Base-by-base conservation (phyloP, 2,113 vertebrate species). In the Solea solea region DNA sequence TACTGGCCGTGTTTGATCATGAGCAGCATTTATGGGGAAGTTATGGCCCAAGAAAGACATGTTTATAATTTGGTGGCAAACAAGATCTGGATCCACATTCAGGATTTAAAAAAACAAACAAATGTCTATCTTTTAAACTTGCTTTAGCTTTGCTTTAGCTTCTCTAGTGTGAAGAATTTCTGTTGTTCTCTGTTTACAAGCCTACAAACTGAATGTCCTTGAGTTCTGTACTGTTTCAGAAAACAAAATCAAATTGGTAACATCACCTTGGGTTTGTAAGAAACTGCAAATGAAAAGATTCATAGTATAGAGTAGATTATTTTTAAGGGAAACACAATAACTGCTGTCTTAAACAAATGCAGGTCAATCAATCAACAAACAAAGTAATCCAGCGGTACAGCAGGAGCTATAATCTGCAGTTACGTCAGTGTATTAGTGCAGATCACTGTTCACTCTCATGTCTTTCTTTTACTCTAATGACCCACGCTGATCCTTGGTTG, bases 401-500 rank as follows among this genome's bases (percentile, higher is more conserved):
- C 72, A 5, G 28, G 25, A 66, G 42, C 64, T 60, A 52, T 48
- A 69, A 76, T 78, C 74, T 71, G 46, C 51, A 71, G 54, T 59
- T 42, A 62, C 64, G 58, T 49, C 39, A 46, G 69, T 39, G 42
- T 46, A 25, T 21, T 4, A 16, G 45, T 69, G 39, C 60, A 34
- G 63, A 58, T 71, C 70, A 66, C 53, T 13, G 64, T n/a, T 65
- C 51, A 71, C 57, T 70, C 66, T 34, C 4, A 11, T 4, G 44
- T 75, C 51, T 72, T 66, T 62, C 66, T 65, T 40, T 64, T 9
- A 45, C 55, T 46, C 69, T 57, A 34, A 34, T 54, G 53, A 82
- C 50, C 69, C 41, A 55, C 74, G 40, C 42, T 41, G 67, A 83
- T 76, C 70, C 69, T 16, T 8, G 41, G 56, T 74, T 57, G 73